A percentile compares a stretch with the other conserved stretches of the same genome.
Evolutionary conservation across 2,113 vertebrate species (phyloP).

Genomic region (Rhadina sibilatrix): DNA sequence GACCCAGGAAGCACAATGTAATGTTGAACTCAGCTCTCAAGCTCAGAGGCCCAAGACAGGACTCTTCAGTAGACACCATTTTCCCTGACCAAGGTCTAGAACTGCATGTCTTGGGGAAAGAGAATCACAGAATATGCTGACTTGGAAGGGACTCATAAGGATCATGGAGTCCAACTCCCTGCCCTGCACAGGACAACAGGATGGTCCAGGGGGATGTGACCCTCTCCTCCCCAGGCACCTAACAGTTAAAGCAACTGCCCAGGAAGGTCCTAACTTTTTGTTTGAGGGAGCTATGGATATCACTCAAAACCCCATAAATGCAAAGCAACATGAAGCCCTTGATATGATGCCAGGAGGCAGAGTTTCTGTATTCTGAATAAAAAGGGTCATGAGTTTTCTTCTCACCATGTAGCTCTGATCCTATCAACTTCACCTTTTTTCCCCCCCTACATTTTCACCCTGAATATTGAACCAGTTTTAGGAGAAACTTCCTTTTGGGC

Average conservation of each 20-base stretch:
- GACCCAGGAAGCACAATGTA: background rate
- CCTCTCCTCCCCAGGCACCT: background rate
- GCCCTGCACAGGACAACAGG: background rate
- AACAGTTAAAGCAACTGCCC: background rate
- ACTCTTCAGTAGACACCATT: background rate
- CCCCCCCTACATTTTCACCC: accelerated
- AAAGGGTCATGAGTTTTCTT: background rate
- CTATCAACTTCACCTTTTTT: background rate
- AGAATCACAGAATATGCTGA: background rate
- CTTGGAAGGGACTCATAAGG: background rate
- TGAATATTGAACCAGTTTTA: background rate
- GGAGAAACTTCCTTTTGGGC: background rate
- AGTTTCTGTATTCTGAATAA: background rate
- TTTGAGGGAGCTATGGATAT: background rate
- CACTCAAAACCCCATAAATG: background rate
- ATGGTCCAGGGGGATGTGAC: background rate
- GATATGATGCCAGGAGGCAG: background rate
- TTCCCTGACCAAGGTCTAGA: background rate
- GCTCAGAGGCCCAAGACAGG: background rate
- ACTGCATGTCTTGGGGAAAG: background rate
- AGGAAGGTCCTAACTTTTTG: background rate
- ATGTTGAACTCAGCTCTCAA: background rate
- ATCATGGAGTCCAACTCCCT: background rate
- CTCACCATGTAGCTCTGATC: background rate
- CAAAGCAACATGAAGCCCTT: background rate